These are phyloP conservation scores for Falco rusticolus DNA, from an alignment of 2,797 vertebrate genomes.

Conservation along the genomic window DNA sequence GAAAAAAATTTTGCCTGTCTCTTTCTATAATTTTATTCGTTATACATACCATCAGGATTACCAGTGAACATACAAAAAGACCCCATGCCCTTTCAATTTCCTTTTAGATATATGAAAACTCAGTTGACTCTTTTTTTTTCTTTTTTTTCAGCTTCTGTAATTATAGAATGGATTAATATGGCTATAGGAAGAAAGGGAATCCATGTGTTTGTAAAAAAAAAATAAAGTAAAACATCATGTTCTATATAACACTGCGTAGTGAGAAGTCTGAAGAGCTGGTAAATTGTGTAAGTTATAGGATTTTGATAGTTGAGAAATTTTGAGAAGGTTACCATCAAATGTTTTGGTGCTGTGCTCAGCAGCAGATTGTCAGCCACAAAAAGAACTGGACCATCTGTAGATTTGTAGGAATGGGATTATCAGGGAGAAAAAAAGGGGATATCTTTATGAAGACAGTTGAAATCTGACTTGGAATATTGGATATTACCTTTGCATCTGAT, in stretches of 20 bases:
- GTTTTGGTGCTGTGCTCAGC: not conserved
- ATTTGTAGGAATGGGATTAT: not conserved
- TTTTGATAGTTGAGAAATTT: not conserved
- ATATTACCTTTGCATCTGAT: not conserved
- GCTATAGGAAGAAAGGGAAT: not conserved
- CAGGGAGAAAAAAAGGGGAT: not conserved
- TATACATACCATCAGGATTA: not conserved
- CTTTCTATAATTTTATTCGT: not conserved
- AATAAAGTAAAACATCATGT: not conserved
- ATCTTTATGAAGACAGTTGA: not conserved
- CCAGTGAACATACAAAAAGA: not conserved
- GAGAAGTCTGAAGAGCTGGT: not conserved
- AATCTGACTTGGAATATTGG: not conserved
- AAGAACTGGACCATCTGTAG: not conserved
- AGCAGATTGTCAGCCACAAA: not conserved
- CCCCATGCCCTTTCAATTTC: rapidly evolving
- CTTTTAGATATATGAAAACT: not conserved
- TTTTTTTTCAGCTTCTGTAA: not conserved
- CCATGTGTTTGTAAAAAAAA: not conserved
- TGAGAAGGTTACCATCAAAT: not conserved
- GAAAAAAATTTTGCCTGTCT: not conserved
- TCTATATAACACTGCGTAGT: not conserved
- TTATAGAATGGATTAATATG: not conserved
- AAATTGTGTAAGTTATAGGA: not conserved
- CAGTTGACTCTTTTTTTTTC: not conserved